phyloP scores from a whole-genome alignment of 2,797 vertebrate genomes.

The Muraenolepis orangiensis region DNA sequence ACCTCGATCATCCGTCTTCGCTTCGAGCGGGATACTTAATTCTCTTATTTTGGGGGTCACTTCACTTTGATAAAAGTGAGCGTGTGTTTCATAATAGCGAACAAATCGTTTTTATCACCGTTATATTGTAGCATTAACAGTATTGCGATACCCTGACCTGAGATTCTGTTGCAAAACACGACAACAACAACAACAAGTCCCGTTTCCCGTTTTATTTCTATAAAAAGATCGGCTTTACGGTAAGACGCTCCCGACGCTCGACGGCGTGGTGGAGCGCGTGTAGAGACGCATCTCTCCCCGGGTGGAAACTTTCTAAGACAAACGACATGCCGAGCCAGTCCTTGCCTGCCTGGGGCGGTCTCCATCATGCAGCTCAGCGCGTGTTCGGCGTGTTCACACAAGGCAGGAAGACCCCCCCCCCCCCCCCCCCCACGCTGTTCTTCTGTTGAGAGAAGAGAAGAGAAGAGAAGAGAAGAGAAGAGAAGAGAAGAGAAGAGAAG shows the following conservation, averaged over 20 bases:
- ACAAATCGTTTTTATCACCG: no score
- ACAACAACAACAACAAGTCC: background rate
- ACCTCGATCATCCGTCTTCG: background rate
- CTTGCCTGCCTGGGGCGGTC: constrained; percentile 60
- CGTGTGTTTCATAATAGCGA: background rate
- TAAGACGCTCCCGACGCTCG: constrained; percentile 1
- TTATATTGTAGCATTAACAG: no score
- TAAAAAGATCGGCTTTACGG: background rate
- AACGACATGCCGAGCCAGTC: constrained; percentile 61
- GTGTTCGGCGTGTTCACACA: constrained; percentile 68
- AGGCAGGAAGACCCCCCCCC: constrained; percentile 38
- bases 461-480: no score
- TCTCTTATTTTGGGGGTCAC: constrained; percentile 7
- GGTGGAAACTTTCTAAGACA: constrained; percentile 59
- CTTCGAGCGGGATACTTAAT: background rate
- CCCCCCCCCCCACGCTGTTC: no score
- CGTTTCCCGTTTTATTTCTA: background rate
- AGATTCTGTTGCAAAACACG: no score
- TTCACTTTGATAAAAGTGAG: background rate
- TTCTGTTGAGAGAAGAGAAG: no score
- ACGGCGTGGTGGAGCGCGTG: constrained; percentile 43
- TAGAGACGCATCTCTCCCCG: constrained; percentile 36
- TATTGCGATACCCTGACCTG: background rate
- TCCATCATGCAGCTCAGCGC: constrained; percentile 43
- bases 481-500: no score